Conservation (phyloP, 1,140 invertebrate genomes). For the Medauroidea extradentata region DNA sequence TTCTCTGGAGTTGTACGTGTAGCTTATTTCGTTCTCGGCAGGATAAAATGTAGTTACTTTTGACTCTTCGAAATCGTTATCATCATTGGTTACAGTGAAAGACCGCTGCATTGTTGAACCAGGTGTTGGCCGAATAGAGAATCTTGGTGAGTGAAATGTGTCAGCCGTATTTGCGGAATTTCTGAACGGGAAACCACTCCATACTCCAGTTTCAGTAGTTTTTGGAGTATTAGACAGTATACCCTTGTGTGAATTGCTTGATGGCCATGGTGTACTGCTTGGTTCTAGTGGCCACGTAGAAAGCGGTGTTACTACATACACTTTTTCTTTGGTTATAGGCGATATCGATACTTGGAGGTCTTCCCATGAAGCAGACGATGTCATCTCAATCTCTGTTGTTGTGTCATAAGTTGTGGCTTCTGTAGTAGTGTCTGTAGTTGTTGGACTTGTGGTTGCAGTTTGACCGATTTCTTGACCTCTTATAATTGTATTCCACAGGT, state of each 20-base stretch:
- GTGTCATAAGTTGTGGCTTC: not conserved
- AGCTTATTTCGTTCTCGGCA: too few species aligned
- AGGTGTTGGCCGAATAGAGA: slow-evolving; percentile 52
- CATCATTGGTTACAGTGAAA: not conserved
- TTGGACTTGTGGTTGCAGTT: slow-evolving; percentile 29
- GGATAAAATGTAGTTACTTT: too few species aligned
- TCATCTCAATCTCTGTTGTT: not conserved
- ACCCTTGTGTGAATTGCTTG: too few species aligned
- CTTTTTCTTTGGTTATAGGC: slow-evolving; percentile 64
- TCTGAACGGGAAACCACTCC: not conserved
- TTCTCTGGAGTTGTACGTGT: too few species aligned
- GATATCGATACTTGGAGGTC: slow-evolving; percentile 62
- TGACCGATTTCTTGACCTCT: not conserved
- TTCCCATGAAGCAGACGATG: slow-evolving; percentile 47
- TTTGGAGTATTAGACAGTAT: not conserved
- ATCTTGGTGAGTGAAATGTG: slow-evolving; percentile 53
- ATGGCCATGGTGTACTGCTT: not conserved
- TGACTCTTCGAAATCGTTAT: not conserved
- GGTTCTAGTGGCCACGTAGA: not conserved
- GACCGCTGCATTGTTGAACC: slow-evolving; percentile 30
- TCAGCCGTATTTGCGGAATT: slow-evolving; percentile 11
- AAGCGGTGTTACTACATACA: slow-evolving; percentile 17
- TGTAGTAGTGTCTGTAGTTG: slow-evolving; percentile 9
- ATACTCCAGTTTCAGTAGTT: not conserved
- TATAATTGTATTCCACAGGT: too few species aligned